Evolutionary conservation across 1,140 invertebrate species (phyloP).

Genomic region (Drosophila ambigua): DNA sequence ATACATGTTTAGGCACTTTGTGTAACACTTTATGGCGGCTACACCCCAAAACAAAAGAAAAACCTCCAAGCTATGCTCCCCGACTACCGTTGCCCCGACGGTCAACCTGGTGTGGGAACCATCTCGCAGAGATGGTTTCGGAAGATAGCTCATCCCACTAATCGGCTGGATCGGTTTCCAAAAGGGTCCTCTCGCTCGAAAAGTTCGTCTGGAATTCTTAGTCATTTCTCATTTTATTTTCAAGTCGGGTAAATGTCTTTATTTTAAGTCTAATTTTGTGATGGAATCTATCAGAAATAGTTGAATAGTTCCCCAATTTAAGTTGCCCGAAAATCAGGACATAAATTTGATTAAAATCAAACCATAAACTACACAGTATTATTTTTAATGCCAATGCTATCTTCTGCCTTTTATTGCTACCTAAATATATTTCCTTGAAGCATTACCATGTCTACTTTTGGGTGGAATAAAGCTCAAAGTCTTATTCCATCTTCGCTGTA

Average conservation of each 20-base stretch:
- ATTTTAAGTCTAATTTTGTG: constrained; percentile 20
- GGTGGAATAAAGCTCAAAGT: no score
- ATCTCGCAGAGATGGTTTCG: constrained; percentile 34
- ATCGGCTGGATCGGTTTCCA: constrained; percentile 34
- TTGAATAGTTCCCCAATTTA: no score
- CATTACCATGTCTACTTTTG: no score
- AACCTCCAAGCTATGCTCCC: not conserved
- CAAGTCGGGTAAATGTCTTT: constrained; percentile 5
- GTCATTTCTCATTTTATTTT: not conserved
- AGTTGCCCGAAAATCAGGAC: no score
- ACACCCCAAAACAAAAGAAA: constrained; percentile 46
- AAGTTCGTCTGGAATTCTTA: constrained; percentile 1
- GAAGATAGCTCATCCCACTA: constrained; percentile 36
- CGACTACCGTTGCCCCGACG: constrained; percentile 56
- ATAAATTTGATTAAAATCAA: no score
- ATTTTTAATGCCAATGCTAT: no score
- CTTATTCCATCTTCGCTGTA: no score
- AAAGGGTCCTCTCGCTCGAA: constrained; percentile 9
- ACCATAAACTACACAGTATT: no score
- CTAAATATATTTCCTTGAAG: no score
- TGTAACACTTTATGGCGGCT: constrained; percentile 78
- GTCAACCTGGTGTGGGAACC: constrained; percentile 49
- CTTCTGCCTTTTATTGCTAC: no score
- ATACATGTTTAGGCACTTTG: constrained; percentile 81
- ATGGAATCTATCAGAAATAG: not conserved